Evolutionary conservation across 2,113 vertebrate species (phyloP).

Genomic region (Caranx ignobilis): DNA sequence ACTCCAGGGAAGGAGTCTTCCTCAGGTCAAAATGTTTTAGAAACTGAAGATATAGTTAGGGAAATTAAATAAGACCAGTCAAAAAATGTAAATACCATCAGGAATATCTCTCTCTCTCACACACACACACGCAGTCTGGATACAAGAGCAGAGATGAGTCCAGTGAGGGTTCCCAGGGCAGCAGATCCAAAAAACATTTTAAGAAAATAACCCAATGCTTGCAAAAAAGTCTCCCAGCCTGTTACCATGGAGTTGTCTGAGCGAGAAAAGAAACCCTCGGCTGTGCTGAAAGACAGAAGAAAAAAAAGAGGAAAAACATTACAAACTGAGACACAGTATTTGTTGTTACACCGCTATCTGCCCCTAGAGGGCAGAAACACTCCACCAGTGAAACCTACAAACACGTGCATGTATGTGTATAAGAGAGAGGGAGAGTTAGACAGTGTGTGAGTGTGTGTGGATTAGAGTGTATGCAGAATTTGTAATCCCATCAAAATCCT

Average conservation of each 20-base stretch:
- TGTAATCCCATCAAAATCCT: slow-evolving; percentile 23
- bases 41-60: slow-evolving; percentile 81
- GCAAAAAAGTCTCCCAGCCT: slow-evolving; percentile 95
- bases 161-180: slow-evolving; percentile 95
- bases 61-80: slow-evolving; percentile 11
- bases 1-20: slow-evolving; percentile 97
- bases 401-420: no score
- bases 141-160: slow-evolving; percentile 98
- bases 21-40: slow-evolving; percentile 97
- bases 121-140: slow-evolving; percentile 78
- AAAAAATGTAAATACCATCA: background rate
- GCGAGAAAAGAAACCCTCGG: slow-evolving; percentile 94
- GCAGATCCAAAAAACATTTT: slow-evolving; percentile 99
- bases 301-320: slow-evolving; percentile 38
- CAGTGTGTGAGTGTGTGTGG: background rate
- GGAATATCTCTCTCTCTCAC: slow-evolving; percentile 1
- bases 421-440: no score
- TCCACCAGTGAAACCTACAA: slow-evolving; percentile 28
- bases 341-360: slow-evolving; percentile 31
- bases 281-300: slow-evolving; percentile 87
- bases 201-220: slow-evolving; percentile 95
- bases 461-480: background rate
- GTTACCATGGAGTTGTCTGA: slow-evolving; percentile 90
- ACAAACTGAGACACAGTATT: background rate
- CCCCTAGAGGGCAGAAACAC: slow-evolving; percentile 68